Evolutionary conservation across 2,888 invertebrate species (phyloP).

Genomic region (Stramonita haemastoma): DNA sequence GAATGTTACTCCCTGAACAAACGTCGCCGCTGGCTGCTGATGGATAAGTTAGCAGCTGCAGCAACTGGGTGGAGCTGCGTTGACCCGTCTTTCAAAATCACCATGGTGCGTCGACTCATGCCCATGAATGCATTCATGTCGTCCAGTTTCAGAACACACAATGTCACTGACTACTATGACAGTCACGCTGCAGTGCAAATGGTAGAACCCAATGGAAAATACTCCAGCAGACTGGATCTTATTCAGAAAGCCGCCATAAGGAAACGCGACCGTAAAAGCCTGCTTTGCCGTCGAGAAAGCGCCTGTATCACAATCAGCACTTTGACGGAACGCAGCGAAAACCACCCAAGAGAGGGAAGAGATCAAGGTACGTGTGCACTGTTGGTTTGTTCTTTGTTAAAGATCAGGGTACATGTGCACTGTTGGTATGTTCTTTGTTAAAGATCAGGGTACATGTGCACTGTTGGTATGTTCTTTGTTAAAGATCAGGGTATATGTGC

Average conservation of each 20-base stretch:
- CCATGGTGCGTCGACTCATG: background rate
- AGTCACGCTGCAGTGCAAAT: background rate
- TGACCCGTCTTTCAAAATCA: background rate
- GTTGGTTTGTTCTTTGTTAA: too few species aligned
- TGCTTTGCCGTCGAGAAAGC: background rate
- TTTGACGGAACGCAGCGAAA: background rate
- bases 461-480: too few species aligned
- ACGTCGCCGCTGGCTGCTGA: slow-evolving; percentile 5
- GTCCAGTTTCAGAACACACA: background rate
- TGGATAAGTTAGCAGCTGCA: background rate
- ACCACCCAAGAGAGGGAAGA: background rate
- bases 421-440: too few species aligned
- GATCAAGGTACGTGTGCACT: background rate
- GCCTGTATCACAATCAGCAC: slow-evolving; percentile 14
- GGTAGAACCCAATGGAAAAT: background rate
- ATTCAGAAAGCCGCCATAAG: background rate
- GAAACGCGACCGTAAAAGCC: background rate
- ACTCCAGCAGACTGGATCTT: background rate
- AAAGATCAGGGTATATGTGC: too few species aligned
- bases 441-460: too few species aligned
- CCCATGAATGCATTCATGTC: background rate
- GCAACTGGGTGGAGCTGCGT: background rate
- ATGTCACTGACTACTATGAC: slow-evolving; percentile 15
- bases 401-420: too few species aligned
- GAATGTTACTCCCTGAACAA: slow-evolving; percentile 7